Evolutionary conservation across 2,888 invertebrate genomes (phyloP), one percentile per base, ranked within the genome.

Genomic region (Heteromyza rotundicornis): DNA sequence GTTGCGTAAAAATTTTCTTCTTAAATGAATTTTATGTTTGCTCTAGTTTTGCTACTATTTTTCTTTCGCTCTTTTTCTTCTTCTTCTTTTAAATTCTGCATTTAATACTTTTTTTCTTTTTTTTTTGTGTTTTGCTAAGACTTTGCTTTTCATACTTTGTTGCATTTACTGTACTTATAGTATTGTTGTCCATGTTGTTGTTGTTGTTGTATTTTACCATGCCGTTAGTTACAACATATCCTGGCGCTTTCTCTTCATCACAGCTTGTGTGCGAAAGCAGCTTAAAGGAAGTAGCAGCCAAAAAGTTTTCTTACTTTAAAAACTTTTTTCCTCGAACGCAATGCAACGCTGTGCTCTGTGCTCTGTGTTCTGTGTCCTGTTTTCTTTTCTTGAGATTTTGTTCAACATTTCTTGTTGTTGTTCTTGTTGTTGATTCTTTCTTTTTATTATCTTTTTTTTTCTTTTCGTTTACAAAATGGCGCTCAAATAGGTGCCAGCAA

Each of bases 1-100:
- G 57, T 58, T 64, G 64, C 64, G 58, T 60, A 55, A 60, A 55
- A 64, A 58, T 40, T 50, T 59, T 63, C 59, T 57, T 63, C 63
- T 60, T 60, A 63, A 63, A 63, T 63, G 60, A 63, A 60, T 63
- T 63, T 63, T 60, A 57, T 60, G 60, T 60, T 60, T 57, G 60
- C 57, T 60, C 60, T 40, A 60, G 47, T 60, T 63, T 56, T 55
- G 40, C 8, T 40, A n/a, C 40, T 19, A 19, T 19, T 47, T n/a
- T n/a, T n/a, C n/a, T 40, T 40, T 40, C 3, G 10, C 10, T n/a
- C 7, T 7, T 40, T 8, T 40, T 3, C 10, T 8, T 3, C 14
- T 40, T n/a, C n/a, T 40, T 40, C 3, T 8, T 40, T 3, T n/a
- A 8, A n/a, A 14, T n/a, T 40, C 12, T n/a, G 10, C 40, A 40